Conservation (phyloP, 1,140 invertebrate species). For the Drosophila repleta region DNA sequence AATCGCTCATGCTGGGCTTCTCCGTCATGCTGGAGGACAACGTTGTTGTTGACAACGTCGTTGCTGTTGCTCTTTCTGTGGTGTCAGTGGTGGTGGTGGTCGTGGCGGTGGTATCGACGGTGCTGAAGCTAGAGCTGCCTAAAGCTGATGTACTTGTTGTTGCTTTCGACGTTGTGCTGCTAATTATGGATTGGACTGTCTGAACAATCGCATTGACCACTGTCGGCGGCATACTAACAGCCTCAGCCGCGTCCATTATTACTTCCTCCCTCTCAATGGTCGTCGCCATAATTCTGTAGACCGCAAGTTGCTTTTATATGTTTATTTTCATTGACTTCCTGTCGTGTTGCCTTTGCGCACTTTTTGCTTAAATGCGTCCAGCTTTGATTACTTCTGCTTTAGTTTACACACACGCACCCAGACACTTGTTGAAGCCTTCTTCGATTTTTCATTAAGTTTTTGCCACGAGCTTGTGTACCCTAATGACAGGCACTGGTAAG, state of each 20-base stretch:
- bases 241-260: slow-evolving; percentile 38
- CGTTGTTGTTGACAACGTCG: slow-evolving; percentile 19
- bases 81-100: slow-evolving; percentile 10
- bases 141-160: slow-evolving; percentile 33
- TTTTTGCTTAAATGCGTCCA: slow-evolving; percentile 56
- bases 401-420: slow-evolving; percentile 44
- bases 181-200: slow-evolving; percentile 75
- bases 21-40: slow-evolving; percentile 22
- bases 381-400: slow-evolving; percentile 72
- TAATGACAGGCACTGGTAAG: slow-evolving; percentile 27
- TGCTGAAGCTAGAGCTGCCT: slow-evolving; percentile 1
- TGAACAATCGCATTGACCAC: slow-evolving; percentile 56
- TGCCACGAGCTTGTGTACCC: slow-evolving; percentile 3
- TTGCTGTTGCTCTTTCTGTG: slow-evolving; percentile 9
- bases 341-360: slow-evolving; percentile 47
- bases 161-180: slow-evolving; percentile 57
- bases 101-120: not conserved
- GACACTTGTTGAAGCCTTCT: slow-evolving; percentile 13
- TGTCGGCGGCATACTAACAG: slow-evolving; percentile 23
- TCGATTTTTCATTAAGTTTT: slow-evolving; percentile 60
- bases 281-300: slow-evolving; percentile 67
- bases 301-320: slow-evolving; percentile 75
- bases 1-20: slow-evolving; percentile 84
- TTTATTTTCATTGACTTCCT: slow-evolving; percentile 79
- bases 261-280: slow-evolving; percentile 17